Base-by-base conservation (phyloP, 2,113 vertebrate species). In the Pedionomus torquatus region DNA sequence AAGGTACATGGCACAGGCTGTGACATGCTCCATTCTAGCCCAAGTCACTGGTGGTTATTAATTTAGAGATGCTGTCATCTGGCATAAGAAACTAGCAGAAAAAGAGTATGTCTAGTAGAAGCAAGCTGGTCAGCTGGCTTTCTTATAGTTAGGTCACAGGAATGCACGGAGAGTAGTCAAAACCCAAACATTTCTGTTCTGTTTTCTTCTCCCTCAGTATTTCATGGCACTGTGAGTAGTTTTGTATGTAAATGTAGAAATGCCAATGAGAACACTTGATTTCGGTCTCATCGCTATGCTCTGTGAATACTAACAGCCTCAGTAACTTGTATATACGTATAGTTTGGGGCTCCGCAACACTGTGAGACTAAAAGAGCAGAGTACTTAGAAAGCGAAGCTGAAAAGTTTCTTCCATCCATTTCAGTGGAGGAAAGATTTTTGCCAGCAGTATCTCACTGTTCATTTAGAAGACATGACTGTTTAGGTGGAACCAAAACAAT, bases 151-250 rank as follows among this genome's bases (percentile, higher is more conserved):
- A 89, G 83, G 61, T 28, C 91, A 91, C 57, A 87, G 81, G 55
- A 89, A 52, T 4, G 9, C 0, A 1, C 48, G 72, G 89, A 91
- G 19, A 61, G 51, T 55, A 85, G 75, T 89, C 65, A 85, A 74
- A 93, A 85, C 19, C 51, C 74, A 41, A 44, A 48, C 44, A n/a
- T 68, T 93, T 90, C 72, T 91, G 66, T 78, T 61, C 41, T 46
- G 35, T 75, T 83, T 87, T 63, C 55, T 78, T 69, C 80, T 91
- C 72, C 72, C 77, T 69, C 76, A 48, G 72, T 65, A 63, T 94
- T 80, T 89, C 39, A 30, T 77, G 75, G 58, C 91, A 90, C 93
- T 83, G 72, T 89, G 75, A 93, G 92, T 41, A 94, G 76, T 64
- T 93, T 31, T 92, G 33, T 83, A 82, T 49, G 76, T 89, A 85